These are phyloP conservation scores for Ciconia boyciana DNA, from an alignment of 2,113 vertebrate species.

Conservation along the genomic window DNA sequence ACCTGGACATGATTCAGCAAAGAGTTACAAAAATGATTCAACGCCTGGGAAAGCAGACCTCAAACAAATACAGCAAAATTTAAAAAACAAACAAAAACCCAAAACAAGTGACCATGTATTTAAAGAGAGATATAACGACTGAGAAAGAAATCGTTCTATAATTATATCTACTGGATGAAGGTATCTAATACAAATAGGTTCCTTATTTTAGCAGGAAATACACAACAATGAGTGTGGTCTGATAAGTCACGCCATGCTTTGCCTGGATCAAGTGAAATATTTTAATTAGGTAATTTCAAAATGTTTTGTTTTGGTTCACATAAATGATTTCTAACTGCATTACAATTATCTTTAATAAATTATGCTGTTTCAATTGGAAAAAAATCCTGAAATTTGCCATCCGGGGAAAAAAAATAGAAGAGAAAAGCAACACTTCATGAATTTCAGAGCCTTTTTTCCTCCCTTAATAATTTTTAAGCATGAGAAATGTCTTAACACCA, in stretches of 20 bases:
- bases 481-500: background rate
- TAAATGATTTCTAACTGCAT: background rate
- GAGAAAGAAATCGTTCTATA: constrained; percentile 21
- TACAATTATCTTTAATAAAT: background rate
- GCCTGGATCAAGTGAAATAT: background rate
- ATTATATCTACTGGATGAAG: constrained; percentile 28
- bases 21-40: background rate
- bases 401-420: background rate
- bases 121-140: background rate
- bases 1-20: constrained; percentile 10
- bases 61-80: background rate
- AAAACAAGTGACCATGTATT: background rate
- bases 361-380: background rate
- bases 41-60: background rate
- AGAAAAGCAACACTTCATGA: background rate
- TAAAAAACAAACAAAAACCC: background rate
- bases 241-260: constrained; percentile 17
- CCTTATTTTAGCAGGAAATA: constrained; percentile 47
- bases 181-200: constrained; percentile 36
- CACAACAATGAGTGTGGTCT: constrained; percentile 39
- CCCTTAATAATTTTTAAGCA: background rate
- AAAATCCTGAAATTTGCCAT: background rate
- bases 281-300: constrained; percentile 1
- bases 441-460: background rate
- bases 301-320: background rate